Evolutionary conservation across 2,113 vertebrate species (phyloP), one percentile per base, ranked within the genome.

Genomic region (Rhodinocichla rosea): DNA sequence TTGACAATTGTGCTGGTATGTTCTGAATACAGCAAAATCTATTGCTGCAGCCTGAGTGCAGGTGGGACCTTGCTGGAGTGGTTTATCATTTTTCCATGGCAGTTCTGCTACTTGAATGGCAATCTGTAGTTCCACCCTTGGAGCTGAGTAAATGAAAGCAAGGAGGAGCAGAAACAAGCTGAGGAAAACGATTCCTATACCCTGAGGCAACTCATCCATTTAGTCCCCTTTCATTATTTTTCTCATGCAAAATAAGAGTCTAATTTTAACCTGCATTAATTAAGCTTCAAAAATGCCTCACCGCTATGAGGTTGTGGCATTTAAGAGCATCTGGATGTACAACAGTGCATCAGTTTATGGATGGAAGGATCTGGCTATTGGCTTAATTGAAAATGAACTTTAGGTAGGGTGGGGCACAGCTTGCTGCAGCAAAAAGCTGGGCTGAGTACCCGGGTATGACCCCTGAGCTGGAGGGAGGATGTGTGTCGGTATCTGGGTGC

Each of bases 181-280:
- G 37, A 26, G 50, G 63, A 33, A 68, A 79, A 19, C 32, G 14
- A 27, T 68, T 68, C 39, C 26, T 40, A 3, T 55, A n/a, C 71
- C 71, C 85, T n/a, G 67, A 67, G 82, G 79, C 71, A 56, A 22
- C 52, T 90, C 56, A 30, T 77, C 52, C 49, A 6, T 88, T 69
- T 39, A 68, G 68, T 80, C 52, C 50, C 7, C 5, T 92, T 88
- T 89, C 35, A 28, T 93, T 83, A 55, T 84, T 96, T 67, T 60
- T 64, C 76, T 90, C 68, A 52, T 92, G 75, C 64, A 88, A 74
- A 94, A 52, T n/a, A 44, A 67, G 59, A 69, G 37, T 73, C 75
- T 83, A 45, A 50, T 92, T 97, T 76, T 80, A 88, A 77, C 63
- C n/a, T 50, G 45, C 52, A 7, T 80, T 91, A 85, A 62, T 87